These are phyloP conservation scores for Heliconius cydno DNA, from an alignment of 2,888 invertebrate species.

Conservation along the genomic window DNA sequence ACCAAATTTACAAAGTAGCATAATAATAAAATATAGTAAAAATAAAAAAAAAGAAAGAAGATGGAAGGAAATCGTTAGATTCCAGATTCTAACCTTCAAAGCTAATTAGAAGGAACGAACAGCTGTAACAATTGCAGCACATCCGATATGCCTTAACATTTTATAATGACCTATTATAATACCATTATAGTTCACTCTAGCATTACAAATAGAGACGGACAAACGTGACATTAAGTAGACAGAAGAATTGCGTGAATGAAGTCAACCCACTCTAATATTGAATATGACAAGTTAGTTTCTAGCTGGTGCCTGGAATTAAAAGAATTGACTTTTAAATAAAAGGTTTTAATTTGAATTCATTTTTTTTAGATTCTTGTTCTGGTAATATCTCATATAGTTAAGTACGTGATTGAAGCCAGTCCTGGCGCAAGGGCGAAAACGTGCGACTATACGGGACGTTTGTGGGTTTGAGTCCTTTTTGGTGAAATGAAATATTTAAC, in stretches of 20 bases:
- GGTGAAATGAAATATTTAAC: too few species aligned
- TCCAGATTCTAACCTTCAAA: constrained; percentile 38
- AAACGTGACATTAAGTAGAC: constrained; percentile 63
- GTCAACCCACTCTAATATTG: constrained; percentile 35
- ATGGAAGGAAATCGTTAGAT: constrained; percentile 1
- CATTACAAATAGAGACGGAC: constrained; percentile 49
- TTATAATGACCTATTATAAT: constrained; percentile 50
- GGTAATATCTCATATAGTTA: too few species aligned
- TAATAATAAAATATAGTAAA: neutral
- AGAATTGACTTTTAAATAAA: neutral
- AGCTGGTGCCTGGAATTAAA: constrained; percentile 15
- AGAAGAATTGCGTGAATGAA: constrained; percentile 59
- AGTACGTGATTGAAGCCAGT: too few species aligned
- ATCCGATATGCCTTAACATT: constrained; percentile 47
- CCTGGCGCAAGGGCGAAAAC: too few species aligned
- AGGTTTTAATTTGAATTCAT: neutral
- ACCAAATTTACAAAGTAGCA: neutral
- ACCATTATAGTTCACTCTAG: constrained; percentile 49
- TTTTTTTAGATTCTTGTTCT: too few species aligned
- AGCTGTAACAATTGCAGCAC: constrained; percentile 47
- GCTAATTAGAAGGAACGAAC: constrained; percentile 35
- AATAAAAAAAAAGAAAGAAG: neutral
- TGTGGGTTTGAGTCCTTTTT: too few species aligned
- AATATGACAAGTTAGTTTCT: constrained; percentile 57
- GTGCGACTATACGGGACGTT: too few species aligned